Base-by-base conservation (phyloP, 1,140 invertebrate species). In the Brachionus paranguensis region DNA sequence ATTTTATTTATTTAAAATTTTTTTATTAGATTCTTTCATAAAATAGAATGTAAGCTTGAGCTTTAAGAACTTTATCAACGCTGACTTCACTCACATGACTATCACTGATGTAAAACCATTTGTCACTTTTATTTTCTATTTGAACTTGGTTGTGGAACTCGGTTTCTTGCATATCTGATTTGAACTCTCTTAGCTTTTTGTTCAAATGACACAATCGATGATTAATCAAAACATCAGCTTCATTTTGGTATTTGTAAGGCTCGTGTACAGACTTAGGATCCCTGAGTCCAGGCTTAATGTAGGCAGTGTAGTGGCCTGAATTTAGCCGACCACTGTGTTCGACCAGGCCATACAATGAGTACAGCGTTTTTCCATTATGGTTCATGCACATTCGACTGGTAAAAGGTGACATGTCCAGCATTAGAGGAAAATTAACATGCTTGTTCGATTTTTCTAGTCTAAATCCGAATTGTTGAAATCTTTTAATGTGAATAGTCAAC, bases 291-390 rank as follows among this genome's bases (percentile, higher is more conserved):
- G 88, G 86, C 6, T 91, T 86, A 6, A 92, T 94, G 87, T 96
- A 99, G 7, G 96, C 95, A n/a, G 96, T 94, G 88, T 99, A 99
- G 89, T 99, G 97, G 3, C 96, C 97, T 70, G 94, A 93, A 86
- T 93, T 93, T 85, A 97, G 92, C 14, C 93, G 92, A 3, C 97
- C 97, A 84, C 93, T 94, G 87, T 99, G 97, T 87, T 96, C 95
- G 14, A 99, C 96, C 7, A 99, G 92, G 3, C 95, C 96, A 87
- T 97, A 99, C 20, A 99, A 90, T 0, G 94, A 93, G 89, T 99
- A 99, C 24, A 95, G 88, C 8, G 96, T 90, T 87, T 93, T 90
- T 10, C 27, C 27, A 50, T 76, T 76, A 84, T 87, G 29, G 85
- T 83, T 91, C 89, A 93, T 92, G 70, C 93, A 92, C 86, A 93